Conservation (phyloP, 2,888 invertebrate genomes). For the Pristionchus maxplancki region DNA sequence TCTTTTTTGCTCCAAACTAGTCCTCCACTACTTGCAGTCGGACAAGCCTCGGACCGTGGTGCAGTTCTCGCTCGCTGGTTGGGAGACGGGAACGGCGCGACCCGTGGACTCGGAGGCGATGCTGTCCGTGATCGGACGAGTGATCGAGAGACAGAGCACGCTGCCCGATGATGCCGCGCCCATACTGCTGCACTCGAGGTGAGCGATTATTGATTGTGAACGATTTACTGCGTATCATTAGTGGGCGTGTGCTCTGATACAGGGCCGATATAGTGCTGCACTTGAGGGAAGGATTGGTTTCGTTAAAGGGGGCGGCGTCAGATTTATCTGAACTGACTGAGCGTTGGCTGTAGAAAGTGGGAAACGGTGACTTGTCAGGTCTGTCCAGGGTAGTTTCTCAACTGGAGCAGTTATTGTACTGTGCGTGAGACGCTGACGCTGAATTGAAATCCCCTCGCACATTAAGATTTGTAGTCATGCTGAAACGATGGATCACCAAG, state of each 20-base stretch:
- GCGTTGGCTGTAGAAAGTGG: too few relatives aligned
- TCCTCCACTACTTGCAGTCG: not conserved
- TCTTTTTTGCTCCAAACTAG: too few relatives aligned
- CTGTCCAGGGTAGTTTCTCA: too few relatives aligned
- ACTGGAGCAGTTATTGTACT: too few relatives aligned
- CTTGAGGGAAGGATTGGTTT: too few relatives aligned
- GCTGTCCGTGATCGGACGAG: constrained; percentile 84
- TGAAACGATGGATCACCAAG: not conserved
- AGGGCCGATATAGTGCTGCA: too few relatives aligned
- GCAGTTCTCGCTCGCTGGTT: constrained; percentile 73
- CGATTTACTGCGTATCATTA: too few relatives aligned
- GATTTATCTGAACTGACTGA: too few relatives aligned
- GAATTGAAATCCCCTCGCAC: not conserved
- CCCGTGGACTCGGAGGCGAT: constrained; percentile 66
- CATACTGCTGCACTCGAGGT: constrained; percentile 88
- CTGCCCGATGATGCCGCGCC: constrained; percentile 85
- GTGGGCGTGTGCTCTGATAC: too few relatives aligned
- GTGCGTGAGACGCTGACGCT: too few relatives aligned
- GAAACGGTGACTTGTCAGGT: not conserved
- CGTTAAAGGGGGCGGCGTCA: too few relatives aligned
- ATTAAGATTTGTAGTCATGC: not conserved
- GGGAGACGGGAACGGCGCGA: constrained; percentile 62
- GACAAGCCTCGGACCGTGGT: constrained; percentile 58
- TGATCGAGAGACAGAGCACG: constrained; percentile 78
- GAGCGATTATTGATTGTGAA: constrained; percentile 56